Evolutionary conservation across 2,888 invertebrate species (phyloP).

Genomic region (Catocala sponsa): DNA sequence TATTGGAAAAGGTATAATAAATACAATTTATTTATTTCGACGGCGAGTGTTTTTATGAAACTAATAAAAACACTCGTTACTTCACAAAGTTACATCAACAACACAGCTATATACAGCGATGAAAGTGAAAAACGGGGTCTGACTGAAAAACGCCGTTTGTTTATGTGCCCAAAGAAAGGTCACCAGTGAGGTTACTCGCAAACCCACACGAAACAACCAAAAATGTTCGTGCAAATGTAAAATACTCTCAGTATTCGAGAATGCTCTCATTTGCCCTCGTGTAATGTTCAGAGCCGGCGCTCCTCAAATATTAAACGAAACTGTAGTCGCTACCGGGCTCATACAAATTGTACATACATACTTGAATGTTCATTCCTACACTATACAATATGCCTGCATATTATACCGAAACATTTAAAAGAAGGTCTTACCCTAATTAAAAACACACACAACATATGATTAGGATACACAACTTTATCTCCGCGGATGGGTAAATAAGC

Average conservation of each 20-base stretch:
- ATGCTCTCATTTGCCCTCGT: conserved; percentile 38
- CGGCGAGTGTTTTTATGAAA: conserved; percentile 28
- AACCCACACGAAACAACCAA: conserved; percentile 31
- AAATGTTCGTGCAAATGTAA: conserved; percentile 34
- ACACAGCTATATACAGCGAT: conserved; percentile 26
- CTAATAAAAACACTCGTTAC: conserved; percentile 42
- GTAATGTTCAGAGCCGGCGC: conserved; percentile 45
- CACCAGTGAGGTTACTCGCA: conserved; percentile 22
- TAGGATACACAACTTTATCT: too few species aligned
- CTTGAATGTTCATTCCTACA: conserved; percentile 32
- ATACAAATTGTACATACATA: conserved; percentile 54
- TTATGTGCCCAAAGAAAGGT: conserved; percentile 28
- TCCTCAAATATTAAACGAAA: conserved; percentile 60
- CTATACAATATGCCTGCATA: too few species aligned
- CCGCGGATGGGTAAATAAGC: too few species aligned
- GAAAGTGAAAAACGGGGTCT: conserved; percentile 27
- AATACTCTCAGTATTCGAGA: conserved; percentile 40
- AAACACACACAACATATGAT: too few species aligned
- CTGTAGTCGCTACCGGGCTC: conserved; percentile 43
- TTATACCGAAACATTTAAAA: too few species aligned
- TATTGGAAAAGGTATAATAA: conserved; percentile 33
- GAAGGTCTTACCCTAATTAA: too few species aligned
- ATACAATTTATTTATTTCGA: conserved; percentile 32
- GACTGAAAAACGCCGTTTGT: conserved; percentile 23
- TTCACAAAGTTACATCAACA: conserved; percentile 28